Evolutionary conservation across 2,113 vertebrate species (phyloP).

Genomic region (Egretta garzetta): DNA sequence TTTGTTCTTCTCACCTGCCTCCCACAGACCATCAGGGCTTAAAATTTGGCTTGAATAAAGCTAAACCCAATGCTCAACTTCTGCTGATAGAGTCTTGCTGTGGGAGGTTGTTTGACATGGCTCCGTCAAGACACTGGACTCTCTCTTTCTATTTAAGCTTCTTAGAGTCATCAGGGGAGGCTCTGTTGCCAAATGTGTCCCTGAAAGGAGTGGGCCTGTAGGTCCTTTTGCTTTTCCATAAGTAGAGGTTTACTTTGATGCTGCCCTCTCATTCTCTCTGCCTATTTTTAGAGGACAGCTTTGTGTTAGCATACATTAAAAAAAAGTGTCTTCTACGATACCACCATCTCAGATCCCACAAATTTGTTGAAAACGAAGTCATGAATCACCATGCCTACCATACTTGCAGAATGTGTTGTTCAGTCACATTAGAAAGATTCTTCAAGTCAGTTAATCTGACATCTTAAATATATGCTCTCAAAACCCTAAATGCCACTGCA

Average conservation of each 20-base stretch:
- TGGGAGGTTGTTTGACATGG: neutral
- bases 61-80: neutral
- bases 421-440: neutral
- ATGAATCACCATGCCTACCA: slow-evolving; percentile 12
- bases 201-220: neutral
- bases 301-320: neutral
- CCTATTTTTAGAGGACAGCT: neutral
- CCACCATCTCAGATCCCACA: neutral
- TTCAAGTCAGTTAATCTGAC: slow-evolving; percentile 22
- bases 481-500: slow-evolving; percentile 24
- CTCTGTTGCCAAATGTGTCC: neutral
- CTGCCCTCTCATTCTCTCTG: neutral
- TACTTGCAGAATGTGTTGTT: slow-evolving; percentile 1
- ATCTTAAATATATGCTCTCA: neutral
- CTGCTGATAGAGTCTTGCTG: neutral
- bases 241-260: neutral
- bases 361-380: neutral
- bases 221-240: neutral
- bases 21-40: neutral
- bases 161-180: fast-evolving
- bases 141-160: neutral
- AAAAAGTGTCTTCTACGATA: neutral
- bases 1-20: neutral
- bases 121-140: fast-evolving
- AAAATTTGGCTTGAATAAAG: neutral